Evolutionary conservation across 2,888 invertebrate species (phyloP).

Genomic region (Julus scandinavius): DNA sequence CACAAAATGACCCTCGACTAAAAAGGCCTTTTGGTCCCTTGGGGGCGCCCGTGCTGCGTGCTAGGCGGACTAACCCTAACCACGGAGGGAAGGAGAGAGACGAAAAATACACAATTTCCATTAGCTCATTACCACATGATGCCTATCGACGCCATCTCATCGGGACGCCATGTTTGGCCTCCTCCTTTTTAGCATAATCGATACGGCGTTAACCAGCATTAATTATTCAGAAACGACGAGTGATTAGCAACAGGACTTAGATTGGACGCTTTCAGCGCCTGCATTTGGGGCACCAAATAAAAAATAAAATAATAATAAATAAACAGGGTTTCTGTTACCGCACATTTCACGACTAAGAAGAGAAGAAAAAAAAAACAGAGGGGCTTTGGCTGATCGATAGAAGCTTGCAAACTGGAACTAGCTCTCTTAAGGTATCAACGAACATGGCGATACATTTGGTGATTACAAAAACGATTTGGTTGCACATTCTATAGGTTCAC

Average conservation of each 20-base stretch:
- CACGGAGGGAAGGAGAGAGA: not conserved
- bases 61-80: too few species aligned
- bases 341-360: not conserved
- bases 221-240: constrained; percentile 25
- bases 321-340: not conserved
- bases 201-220: constrained; percentile 33
- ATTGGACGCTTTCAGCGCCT: constrained; percentile 3
- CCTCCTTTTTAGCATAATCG: constrained; percentile 28
- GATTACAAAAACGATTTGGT: too few species aligned
- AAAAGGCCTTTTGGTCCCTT: not conserved
- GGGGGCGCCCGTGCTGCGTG: constrained; percentile 13
- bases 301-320: not conserved
- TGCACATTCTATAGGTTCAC: too few species aligned
- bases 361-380: not conserved
- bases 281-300: not conserved
- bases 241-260: not conserved
- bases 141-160: constrained; percentile 34
- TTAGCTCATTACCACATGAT: constrained; percentile 34
- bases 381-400: too few species aligned
- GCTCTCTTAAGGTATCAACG: too few species aligned
- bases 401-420: too few species aligned
- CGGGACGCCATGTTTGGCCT: not conserved
- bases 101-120: constrained; percentile 21
- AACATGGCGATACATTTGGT: too few species aligned
- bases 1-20: constrained; percentile 38